These are phyloP conservation scores for Phaonia tiefii DNA, from an alignment of 2,888 invertebrate genomes.

Conservation along the genomic window DNA sequence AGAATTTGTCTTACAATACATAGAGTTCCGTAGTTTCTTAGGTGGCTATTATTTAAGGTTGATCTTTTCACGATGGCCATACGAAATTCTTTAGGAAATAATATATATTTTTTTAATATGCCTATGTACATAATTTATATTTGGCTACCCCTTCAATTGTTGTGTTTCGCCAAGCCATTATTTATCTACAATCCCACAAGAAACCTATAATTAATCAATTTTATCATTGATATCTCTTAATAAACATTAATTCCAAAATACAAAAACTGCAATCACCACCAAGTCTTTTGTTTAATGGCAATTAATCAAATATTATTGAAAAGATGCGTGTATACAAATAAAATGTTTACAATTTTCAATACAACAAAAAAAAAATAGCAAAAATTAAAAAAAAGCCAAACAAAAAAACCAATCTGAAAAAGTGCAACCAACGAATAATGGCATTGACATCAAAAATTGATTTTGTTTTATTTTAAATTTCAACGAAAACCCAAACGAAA, in stretches of 20 bases:
- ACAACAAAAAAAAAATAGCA: not conserved
- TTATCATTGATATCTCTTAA: slow-evolving; percentile 3
- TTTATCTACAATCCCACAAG: too few relatives aligned
- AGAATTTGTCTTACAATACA: too few relatives aligned
- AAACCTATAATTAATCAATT: slow-evolving; percentile 6
- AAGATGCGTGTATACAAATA: not conserved
- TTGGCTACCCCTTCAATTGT: too few relatives aligned
- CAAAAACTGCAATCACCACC: slow-evolving; percentile 1
- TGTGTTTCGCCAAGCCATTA: too few relatives aligned
- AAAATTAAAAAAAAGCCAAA: slow-evolving; percentile 9
- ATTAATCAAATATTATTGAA: slow-evolving; percentile 5
- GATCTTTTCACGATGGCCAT: too few relatives aligned
- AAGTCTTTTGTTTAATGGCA: slow-evolving; percentile 21
- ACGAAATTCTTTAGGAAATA: too few relatives aligned
- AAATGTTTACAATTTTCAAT: slow-evolving; percentile 22
- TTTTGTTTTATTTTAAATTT: slow-evolving; percentile 36
- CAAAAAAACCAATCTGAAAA: slow-evolving; percentile 12
- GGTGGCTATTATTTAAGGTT: too few relatives aligned
- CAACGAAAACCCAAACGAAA: slow-evolving; percentile 20
- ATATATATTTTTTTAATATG: too few relatives aligned
- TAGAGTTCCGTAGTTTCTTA: too few relatives aligned
- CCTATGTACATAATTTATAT: too few relatives aligned
- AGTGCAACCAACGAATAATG: slow-evolving; percentile 30
- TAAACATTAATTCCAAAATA: not conserved
- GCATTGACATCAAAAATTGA: slow-evolving; percentile 47